These are phyloP conservation scores for Drosophila pruinosa DNA, from an alignment of 1,140 invertebrate genomes.

Conservation along the genomic window DNA sequence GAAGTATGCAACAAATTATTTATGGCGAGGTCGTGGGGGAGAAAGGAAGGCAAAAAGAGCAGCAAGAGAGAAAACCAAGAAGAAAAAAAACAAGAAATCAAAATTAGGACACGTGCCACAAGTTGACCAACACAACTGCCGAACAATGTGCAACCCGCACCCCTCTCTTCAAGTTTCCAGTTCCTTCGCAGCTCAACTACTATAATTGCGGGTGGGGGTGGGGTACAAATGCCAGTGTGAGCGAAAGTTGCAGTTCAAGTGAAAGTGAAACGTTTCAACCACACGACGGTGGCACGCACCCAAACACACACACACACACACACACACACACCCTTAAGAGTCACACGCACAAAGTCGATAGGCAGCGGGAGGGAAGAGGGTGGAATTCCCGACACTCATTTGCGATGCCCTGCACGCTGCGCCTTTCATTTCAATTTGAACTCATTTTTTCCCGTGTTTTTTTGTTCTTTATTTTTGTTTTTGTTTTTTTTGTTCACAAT, in stretches of 20 bases:
- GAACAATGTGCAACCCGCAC: constrained; percentile 45
- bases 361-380: not conserved
- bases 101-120: constrained; percentile 80
- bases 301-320: constrained; percentile 18
- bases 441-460: constrained; percentile 52
- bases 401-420: constrained; percentile 75
- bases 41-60: constrained; percentile 16
- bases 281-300: constrained; percentile 67
- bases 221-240: not conserved
- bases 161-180: not conserved
- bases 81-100: constrained; percentile 48
- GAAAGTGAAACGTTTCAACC: constrained; percentile 61
- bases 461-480: constrained; percentile 12
- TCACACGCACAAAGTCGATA: not conserved
- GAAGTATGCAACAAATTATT: constrained; percentile 77
- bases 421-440: constrained; percentile 77
- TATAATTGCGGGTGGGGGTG: constrained; percentile 23
- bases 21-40: constrained; percentile 42
- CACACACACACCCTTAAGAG: not conserved
- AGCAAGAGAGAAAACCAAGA: constrained; percentile 23
- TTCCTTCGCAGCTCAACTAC: not conserved
- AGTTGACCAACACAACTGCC: constrained; percentile 63
- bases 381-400: constrained; percentile 52
- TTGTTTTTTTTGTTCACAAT: constrained; percentile 32
- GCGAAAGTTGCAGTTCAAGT: constrained; percentile 58